phyloP scores from a whole-genome alignment of 1,140 invertebrate genomes.

The Heterodera schachtii region DNA sequence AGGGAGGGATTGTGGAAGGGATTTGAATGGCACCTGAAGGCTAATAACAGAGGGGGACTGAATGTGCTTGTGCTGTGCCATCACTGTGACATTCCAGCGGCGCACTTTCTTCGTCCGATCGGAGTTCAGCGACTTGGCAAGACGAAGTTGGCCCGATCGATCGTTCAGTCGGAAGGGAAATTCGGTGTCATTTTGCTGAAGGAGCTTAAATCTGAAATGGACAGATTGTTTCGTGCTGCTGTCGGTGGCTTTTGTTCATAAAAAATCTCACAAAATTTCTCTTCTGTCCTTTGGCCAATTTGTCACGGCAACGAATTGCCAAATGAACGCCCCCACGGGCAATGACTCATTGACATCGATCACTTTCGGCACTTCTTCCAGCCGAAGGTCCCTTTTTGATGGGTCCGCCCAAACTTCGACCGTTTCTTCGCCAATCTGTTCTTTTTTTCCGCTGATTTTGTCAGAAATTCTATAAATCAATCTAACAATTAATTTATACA shows the following conservation, averaged over 20 bases:
- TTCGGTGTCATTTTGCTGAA: constrained; percentile 6
- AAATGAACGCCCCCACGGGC: constrained; percentile 35
- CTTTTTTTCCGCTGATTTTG: background rate
- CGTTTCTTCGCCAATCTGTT: constrained; percentile 7
- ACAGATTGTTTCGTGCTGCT: background rate
- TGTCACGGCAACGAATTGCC: constrained; percentile 42
- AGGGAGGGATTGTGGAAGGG: background rate
- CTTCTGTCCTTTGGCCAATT: constrained; percentile 32
- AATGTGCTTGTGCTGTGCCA: constrained; percentile 39
- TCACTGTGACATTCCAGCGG: constrained; percentile 32
- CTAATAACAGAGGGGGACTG: background rate
- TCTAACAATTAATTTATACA: background rate
- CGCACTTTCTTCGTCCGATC: constrained; percentile 1
- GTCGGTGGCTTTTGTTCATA: background rate
- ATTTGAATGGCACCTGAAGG: background rate
- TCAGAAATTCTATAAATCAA: constrained; percentile 4
- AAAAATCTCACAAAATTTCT: constrained; percentile 35
- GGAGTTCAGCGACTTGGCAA: constrained; percentile 34
- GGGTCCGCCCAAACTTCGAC: constrained; percentile 32
- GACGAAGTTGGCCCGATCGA: constrained; percentile 39
- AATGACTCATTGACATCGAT: constrained; percentile 44
- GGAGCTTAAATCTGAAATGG: constrained; percentile 12
- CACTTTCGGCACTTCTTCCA: constrained; percentile 34
- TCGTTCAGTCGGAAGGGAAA: constrained; percentile 46
- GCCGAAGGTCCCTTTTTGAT: constrained; percentile 32